Evolutionary conservation across 2,888 invertebrate species (phyloP).

Genomic region (Augochlorella aurata): DNA sequence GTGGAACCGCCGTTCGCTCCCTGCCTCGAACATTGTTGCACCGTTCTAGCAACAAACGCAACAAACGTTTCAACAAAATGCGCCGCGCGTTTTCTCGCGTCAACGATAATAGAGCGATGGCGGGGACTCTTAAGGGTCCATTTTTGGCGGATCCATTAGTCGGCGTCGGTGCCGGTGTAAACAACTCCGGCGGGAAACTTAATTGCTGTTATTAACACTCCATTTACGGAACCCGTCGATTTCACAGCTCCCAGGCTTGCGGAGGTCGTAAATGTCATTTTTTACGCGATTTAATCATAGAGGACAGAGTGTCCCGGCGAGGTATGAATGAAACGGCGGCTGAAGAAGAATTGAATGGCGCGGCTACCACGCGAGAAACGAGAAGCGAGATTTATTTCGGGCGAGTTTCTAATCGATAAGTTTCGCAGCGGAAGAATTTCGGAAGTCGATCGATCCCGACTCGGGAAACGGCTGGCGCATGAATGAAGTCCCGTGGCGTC

Average conservation of each 20-base stretch:
- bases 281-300: neutral
- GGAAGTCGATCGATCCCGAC: too few species aligned
- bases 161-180: neutral
- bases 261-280: neutral
- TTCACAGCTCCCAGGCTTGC: neutral
- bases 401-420: too few species aligned
- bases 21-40: neutral
- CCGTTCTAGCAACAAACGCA: too few species aligned
- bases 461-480: neutral
- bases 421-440: too few species aligned
- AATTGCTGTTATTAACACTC: constrained; percentile 7
- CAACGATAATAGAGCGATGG: too few species aligned
- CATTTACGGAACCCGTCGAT: neutral
- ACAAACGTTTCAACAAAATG: neutral
- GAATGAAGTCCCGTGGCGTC: neutral
- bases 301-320: neutral
- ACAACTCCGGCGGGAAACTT: neutral
- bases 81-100: too few species aligned
- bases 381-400: neutral
- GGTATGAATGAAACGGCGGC: neutral
- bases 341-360: neutral
- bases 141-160: neutral
- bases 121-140: neutral
- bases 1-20: constrained; percentile 31
- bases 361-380: neutral